Base-by-base conservation (phyloP, 1,140 invertebrate species). In the Steinernema feltiae region DNA sequence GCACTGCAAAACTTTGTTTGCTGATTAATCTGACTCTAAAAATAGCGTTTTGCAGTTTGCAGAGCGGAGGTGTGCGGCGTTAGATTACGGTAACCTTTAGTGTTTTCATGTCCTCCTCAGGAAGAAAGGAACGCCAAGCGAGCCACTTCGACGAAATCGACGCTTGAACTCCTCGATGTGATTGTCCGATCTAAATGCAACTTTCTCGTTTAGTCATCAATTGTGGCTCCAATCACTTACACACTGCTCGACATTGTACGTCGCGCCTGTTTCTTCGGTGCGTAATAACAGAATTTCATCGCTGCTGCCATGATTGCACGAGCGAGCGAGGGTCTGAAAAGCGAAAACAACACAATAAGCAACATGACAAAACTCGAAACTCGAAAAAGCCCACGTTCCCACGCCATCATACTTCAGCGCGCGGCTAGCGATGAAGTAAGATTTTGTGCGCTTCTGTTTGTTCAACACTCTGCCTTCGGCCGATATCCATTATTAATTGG, bases 131-230 rank as follows among this genome's bases (percentile, higher is more conserved):
- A 85, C 78, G 32, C 84, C 84, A 18, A 85, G 63, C 78, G 76
- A 79, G 72, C 84, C 84, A 77, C 84, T 86, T 32, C 84, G 79
- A 30, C 84, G 81, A 53, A 85, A 85, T 18, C 84, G 82, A 7
- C 75, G 63, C 48, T 85, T 85, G 73, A 85, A 83, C n/a, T 85
- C 84, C 72, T 85, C 85, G 53, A 81, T 69, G 1, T 75, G 79
- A 24, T 70, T 75, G 27, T 80, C 77, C n/a, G 74, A 32, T 17
- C 63, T 76, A 7, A 48, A 78, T n/a, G 15, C 32, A 46, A 71
- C 1, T 35, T 71, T 30, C 32, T 70, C 76, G 12, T 63, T 21
- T 3, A 30, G 18, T 27, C 0, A 7, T n/a, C n/a, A 41, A 53
- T 21, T 71, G 30, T 18, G 72, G 27, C 7, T n/a, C n/a, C n/a